Evolutionary conservation across 2,888 invertebrate species (phyloP).

Genomic region (Baccha elongata): DNA sequence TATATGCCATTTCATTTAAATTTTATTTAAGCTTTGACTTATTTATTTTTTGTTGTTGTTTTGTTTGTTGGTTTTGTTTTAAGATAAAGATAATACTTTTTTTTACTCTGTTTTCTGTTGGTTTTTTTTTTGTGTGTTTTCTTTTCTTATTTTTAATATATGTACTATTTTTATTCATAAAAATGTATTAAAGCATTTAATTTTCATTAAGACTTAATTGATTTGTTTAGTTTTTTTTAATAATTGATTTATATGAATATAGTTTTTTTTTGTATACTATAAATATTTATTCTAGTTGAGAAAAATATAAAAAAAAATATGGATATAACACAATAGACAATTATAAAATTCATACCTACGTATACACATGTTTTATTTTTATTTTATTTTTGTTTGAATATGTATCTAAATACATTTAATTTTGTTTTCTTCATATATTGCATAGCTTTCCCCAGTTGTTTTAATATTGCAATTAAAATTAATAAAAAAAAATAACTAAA

Average conservation of each 20-base stretch:
- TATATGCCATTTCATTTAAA: constrained; percentile 41
- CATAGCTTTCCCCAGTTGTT: constrained; percentile 60
- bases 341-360: constrained; percentile 49
- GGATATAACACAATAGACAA: constrained; percentile 54
- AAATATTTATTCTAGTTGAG: constrained; percentile 63
- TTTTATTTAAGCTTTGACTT: constrained; percentile 48
- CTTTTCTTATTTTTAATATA: constrained; percentile 12
- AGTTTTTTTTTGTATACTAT: constrained; percentile 48
- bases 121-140: constrained; percentile 19
- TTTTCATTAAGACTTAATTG: constrained; percentile 71
- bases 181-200: constrained; percentile 72
- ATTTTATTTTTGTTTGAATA: constrained; percentile 40
- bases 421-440: constrained; percentile 56
- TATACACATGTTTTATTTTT: constrained; percentile 23
- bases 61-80: constrained; percentile 4
- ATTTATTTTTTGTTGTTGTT: constrained; percentile 4
- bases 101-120: constrained; percentile 45
- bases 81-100: constrained; percentile 69
- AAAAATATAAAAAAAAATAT: constrained; percentile 36
- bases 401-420: constrained; percentile 35
- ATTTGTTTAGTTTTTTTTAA: constrained; percentile 55
- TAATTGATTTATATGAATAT: constrained; percentile 69
- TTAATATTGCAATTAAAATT: constrained; percentile 63
- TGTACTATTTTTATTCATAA: constrained; percentile 53
- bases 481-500: constrained; percentile 34